phyloP scores from a whole-genome alignment of 30 jellyfish, hydroid and myxozoan genomes.

The Cassiopea andromeda region DNA sequence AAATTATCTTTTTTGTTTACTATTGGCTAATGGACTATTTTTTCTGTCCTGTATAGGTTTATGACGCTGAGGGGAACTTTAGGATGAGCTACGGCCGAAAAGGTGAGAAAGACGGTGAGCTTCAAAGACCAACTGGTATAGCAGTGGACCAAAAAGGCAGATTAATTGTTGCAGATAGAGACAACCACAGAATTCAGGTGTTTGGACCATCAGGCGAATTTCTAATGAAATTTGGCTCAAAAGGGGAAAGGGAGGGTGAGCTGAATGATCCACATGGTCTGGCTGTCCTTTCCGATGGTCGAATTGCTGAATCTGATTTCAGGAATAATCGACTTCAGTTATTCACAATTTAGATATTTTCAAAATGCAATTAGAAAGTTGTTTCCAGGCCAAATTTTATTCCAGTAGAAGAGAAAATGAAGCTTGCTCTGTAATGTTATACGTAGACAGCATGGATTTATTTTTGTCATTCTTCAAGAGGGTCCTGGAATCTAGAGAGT shows the following conservation, averaged over 20 bases:
- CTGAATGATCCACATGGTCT: conserved; percentile 96
- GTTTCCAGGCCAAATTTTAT: background rate
- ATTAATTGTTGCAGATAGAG: conserved; percentile 92
- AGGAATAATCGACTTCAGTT: conserved; percentile 83
- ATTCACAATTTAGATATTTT: conserved; percentile 11
- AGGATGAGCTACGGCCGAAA: conserved; percentile 83
- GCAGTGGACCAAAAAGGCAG: conserved; percentile 96
- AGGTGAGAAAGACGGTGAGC: conserved; percentile 96
- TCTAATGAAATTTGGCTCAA: conserved; percentile 85
- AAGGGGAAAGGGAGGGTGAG: conserved; percentile 91
- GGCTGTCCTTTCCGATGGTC: conserved; percentile 90
- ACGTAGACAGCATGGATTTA: too few relatives aligned
- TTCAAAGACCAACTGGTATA: conserved; percentile 95
- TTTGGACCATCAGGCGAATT: conserved; percentile 76
- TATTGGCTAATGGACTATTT: background rate
- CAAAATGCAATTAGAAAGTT: background rate
- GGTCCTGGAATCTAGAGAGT: too few relatives aligned
- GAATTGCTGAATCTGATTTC: conserved; percentile 96
- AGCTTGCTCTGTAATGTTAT: too few relatives aligned
- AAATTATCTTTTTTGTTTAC: too few relatives aligned
- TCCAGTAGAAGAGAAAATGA: background rate
- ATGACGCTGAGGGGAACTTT: conserved; percentile 88
- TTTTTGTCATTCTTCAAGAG: too few relatives aligned
- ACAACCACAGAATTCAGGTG: conserved; percentile 95
- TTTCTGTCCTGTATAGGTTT: conserved; percentile 51